A percentile compares a stretch with the other conserved stretches of the same genome.
These are phyloP conservation scores for Cuniculus paca DNA, from an alignment of 2,797 vertebrate genomes.

Conservation along the genomic window DNA sequence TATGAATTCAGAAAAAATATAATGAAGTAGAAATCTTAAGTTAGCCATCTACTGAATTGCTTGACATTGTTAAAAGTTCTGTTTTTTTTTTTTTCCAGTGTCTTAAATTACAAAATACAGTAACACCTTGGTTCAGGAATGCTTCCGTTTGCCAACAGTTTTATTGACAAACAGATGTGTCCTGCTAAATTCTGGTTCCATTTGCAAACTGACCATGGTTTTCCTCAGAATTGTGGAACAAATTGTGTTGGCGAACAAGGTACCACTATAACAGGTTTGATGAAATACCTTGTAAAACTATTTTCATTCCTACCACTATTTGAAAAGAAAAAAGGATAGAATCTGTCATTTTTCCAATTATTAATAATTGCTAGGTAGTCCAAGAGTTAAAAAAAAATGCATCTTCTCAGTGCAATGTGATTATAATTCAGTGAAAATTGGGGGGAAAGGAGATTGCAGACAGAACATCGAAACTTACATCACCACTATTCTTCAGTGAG, in stretches of 20 bases:
- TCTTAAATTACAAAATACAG: neutral
- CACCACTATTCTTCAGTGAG: neutral
- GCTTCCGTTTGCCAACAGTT: neutral
- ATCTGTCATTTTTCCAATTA: neutral
- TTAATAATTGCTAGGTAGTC: neutral
- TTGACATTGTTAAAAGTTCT: neutral
- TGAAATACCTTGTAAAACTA: neutral
- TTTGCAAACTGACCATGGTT: neutral
- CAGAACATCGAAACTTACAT: neutral
- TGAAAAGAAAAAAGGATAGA: neutral
- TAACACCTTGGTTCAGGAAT: neutral
- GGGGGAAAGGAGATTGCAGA: neutral
- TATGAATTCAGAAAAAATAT: neutral
- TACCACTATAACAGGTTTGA: neutral
- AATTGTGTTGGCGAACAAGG: neutral
- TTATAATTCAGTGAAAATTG: neutral
- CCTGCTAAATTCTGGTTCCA: neutral
- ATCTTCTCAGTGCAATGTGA: neutral
- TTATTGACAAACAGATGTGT: neutral
- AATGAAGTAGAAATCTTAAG: neutral
- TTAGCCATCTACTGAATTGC: neutral
- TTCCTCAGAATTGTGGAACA: neutral
- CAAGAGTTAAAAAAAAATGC: neutral
- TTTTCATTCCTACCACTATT: neutral
- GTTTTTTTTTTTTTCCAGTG: neutral